Conservation (phyloP, 2,113 vertebrate genomes). For the Sphyrna mokarran region DNA sequence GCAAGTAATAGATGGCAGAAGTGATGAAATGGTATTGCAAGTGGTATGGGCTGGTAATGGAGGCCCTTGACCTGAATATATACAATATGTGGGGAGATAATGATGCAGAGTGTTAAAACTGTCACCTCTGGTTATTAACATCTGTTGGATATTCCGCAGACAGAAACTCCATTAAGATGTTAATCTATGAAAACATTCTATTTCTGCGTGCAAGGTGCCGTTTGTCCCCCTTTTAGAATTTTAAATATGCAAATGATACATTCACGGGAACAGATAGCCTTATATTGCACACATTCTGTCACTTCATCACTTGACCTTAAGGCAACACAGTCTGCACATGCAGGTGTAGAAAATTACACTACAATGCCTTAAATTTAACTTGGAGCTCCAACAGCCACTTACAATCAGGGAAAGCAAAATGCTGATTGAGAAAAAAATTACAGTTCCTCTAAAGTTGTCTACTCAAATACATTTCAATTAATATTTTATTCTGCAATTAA, state of each 20-base stretch:
- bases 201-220: not conserved
- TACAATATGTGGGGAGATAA: constrained; percentile 5
- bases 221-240: not conserved
- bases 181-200: constrained; percentile 34
- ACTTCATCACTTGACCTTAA: constrained; percentile 40
- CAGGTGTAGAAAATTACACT: constrained; percentile 56
- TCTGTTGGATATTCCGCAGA: not conserved
- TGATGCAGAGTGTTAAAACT: not conserved
- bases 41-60: not conserved
- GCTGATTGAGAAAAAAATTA: constrained; percentile 56
- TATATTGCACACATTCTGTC: too few species aligned
- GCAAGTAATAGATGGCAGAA: not conserved
- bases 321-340: constrained; percentile 41
- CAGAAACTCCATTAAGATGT: constrained; percentile 37
- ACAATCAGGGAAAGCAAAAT: constrained; percentile 47
- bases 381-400: constrained; percentile 47
- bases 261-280: constrained; percentile 37
- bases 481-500: not conserved
- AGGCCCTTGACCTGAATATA: not conserved
- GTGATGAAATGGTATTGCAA: not conserved
- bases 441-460: constrained; percentile 53
- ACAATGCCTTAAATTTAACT: constrained; percentile 50
- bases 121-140: constrained; percentile 10
- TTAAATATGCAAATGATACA: constrained; percentile 40
- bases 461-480: constrained; percentile 23